A percentile compares a stretch with the other conserved stretches of the same genome.
Conservation (phyloP, 2,113 vertebrate genomes). For the Callopanchax toddi region DNA sequence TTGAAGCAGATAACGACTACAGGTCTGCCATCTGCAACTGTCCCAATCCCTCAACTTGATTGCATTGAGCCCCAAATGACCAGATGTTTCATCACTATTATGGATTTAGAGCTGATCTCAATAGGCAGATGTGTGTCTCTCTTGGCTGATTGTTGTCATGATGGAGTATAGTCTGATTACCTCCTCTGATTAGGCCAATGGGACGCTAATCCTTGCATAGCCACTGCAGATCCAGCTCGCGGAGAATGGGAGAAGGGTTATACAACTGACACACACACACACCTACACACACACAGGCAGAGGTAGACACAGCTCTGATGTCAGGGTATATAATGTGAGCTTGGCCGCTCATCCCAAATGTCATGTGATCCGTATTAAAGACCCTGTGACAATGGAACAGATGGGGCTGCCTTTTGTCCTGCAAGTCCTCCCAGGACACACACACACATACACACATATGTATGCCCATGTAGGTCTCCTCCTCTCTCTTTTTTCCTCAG, state of each 20-base stretch:
- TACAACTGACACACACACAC: slow-evolving; percentile 16
- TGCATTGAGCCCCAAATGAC: slow-evolving; percentile 74
- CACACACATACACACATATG: neutral
- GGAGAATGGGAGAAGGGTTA: slow-evolving; percentile 47
- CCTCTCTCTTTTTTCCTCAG: slow-evolving; percentile 35
- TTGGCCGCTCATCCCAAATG: slow-evolving; percentile 68
- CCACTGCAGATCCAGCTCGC: slow-evolving; percentile 33
- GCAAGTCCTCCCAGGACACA: slow-evolving; percentile 26
- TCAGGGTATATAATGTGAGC: slow-evolving; percentile 62
- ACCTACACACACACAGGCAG: slow-evolving; percentile 1
- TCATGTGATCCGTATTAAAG: slow-evolving; percentile 80
- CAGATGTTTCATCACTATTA: slow-evolving; percentile 85
- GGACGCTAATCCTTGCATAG: slow-evolving; percentile 65
- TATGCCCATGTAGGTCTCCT: slow-evolving; percentile 16
- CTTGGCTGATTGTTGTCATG: slow-evolving; percentile 73
- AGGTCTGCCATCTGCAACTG: slow-evolving; percentile 76
- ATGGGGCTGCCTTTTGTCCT: slow-evolving; percentile 71
- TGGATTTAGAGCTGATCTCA: slow-evolving; percentile 81
- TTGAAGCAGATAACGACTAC: slow-evolving; percentile 61
- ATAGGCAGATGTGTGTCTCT: slow-evolving; percentile 82
- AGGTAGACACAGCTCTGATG: slow-evolving; percentile 35
- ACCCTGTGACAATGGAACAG: slow-evolving; percentile 75
- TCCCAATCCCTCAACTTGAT: slow-evolving; percentile 77
- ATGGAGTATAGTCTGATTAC: slow-evolving; percentile 76
- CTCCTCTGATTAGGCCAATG: slow-evolving; percentile 78